Conservation (phyloP, 2,113 vertebrate species). For the Pomatostomus ruficeps region DNA sequence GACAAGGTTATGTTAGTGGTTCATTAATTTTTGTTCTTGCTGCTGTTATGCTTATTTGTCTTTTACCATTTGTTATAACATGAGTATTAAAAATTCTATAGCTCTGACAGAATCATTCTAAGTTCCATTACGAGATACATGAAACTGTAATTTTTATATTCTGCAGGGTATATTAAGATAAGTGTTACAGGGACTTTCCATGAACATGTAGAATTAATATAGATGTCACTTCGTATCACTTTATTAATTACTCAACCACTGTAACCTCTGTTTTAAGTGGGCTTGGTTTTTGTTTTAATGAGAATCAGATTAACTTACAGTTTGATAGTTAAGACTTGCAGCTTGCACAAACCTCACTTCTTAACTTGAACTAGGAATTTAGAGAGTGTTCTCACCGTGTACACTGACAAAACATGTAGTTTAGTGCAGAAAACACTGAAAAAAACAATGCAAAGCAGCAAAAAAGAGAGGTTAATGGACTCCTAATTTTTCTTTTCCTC, state of each 20-base stretch:
- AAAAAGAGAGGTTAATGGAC: background rate
- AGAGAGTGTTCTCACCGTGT: background rate
- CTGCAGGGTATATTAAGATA: background rate
- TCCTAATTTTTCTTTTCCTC: background rate
- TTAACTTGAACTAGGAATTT: background rate
- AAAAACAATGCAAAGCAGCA: background rate
- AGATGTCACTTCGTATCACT: background rate
- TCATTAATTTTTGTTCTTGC: background rate
- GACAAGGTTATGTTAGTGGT: background rate
- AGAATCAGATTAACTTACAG: background rate
- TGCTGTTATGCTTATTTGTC: background rate
- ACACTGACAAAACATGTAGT: background rate
- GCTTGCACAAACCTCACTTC: background rate
- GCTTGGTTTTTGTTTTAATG: background rate
- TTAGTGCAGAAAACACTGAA: background rate
- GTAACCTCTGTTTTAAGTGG: background rate
- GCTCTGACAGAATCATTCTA: background rate
- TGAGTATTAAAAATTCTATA: background rate
- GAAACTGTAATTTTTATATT: background rate
- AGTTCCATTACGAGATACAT: background rate
- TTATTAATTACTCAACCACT: background rate
- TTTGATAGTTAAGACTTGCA: background rate
- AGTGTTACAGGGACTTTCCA: background rate
- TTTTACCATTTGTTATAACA: background rate
- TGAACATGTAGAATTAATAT: background rate